A percentile compares a stretch with the other conserved stretches of the same genome.
These are phyloP conservation scores for Piaya cayana DNA, from an alignment of 2,113 vertebrate genomes.

Conservation along the genomic window DNA sequence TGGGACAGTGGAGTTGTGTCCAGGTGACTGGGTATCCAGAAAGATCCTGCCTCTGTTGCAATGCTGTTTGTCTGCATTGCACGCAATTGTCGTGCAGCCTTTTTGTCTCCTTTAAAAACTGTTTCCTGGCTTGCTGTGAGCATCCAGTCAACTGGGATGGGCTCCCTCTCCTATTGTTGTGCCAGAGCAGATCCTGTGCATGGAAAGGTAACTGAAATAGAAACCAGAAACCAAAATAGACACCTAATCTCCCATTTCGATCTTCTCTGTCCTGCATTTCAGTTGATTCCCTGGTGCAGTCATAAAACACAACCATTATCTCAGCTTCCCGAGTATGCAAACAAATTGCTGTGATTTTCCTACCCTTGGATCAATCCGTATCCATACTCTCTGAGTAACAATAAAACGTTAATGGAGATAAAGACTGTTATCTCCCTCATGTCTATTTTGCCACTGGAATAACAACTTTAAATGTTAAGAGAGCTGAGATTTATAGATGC, in stretches of 20 bases:
- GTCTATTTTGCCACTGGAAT: constrained; percentile 66
- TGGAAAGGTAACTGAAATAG: not conserved
- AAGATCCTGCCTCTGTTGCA: not conserved
- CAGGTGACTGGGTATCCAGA: not conserved
- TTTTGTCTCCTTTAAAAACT: not conserved
- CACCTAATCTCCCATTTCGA: not conserved
- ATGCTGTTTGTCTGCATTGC: not conserved
- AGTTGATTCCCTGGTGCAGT: not conserved
- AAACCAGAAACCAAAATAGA: not conserved
- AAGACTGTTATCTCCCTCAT: constrained; percentile 66
- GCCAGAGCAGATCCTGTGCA: not conserved
- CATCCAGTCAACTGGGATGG: not conserved
- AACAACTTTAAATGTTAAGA: constrained; percentile 67
- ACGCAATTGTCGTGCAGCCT: not conserved
- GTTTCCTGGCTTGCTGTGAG: not conserved
- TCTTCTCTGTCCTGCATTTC: constrained; percentile 11
- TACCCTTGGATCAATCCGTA: constrained; percentile 14
- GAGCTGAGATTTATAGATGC: constrained; percentile 61
- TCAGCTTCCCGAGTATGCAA: constrained; percentile 16
- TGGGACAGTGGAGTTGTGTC: fast-evolving
- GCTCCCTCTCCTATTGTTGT: fast-evolving
- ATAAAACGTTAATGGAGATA: constrained; percentile 69
- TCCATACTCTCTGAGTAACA: constrained; percentile 65
- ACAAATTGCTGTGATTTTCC: constrained; percentile 65
- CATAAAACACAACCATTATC: constrained; percentile 25